These are phyloP conservation scores for Bungarus multicinctus DNA, from an alignment of 2,113 vertebrate species.

Conservation along the genomic window DNA sequence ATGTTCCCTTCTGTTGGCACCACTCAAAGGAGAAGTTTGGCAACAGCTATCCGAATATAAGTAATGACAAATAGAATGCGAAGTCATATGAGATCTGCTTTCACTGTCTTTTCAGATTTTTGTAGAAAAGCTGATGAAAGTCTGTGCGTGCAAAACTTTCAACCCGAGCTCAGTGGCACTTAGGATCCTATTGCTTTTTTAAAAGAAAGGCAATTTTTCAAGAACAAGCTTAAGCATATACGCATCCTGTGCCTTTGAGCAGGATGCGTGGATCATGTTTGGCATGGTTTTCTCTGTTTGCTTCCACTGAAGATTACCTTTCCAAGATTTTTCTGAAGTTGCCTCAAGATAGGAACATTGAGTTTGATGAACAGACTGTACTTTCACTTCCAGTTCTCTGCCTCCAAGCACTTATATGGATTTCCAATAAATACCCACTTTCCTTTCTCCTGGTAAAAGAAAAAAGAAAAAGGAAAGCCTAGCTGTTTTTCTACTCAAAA, in stretches of 20 bases:
- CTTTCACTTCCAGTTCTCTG: background rate
- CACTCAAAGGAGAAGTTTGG: background rate
- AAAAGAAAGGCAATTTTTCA: background rate
- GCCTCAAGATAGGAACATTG: background rate
- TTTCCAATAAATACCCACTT: slow-evolving; percentile 11
- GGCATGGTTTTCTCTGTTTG: background rate
- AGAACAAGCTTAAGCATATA: background rate
- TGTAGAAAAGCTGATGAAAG: background rate
- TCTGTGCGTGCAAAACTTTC: background rate
- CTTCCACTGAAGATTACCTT: background rate
- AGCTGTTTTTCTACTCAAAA: background rate
- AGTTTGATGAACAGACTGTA: slow-evolving; percentile 5
- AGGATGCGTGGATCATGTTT: background rate
- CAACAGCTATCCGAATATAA: background rate
- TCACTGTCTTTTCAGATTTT: background rate
- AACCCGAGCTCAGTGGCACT: background rate
- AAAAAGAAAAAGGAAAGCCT: background rate
- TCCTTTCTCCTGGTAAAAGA: background rate
- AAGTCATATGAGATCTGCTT: background rate
- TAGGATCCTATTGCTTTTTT: background rate
- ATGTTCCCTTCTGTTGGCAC: background rate
- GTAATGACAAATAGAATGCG: background rate
- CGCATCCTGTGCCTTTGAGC: background rate
- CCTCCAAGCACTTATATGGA: background rate
- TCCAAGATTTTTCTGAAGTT: background rate